These are phyloP conservation scores for Sacculina carcini DNA, from an alignment of 2,888 invertebrate species.

Conservation along the genomic window DNA sequence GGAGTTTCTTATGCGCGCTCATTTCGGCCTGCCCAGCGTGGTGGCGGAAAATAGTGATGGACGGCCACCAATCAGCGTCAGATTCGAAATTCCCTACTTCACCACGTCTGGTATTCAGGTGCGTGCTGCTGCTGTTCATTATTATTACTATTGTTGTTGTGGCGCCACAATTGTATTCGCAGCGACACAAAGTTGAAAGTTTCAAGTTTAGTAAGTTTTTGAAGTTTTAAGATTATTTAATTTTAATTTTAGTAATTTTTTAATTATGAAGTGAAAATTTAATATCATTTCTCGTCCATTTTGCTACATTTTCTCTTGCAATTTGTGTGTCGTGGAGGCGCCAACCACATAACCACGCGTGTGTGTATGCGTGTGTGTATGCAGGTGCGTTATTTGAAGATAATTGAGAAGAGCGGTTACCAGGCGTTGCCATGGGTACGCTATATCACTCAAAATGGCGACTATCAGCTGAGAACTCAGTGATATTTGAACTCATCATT, in stretches of 20 bases:
- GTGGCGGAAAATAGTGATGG: slow-evolving; percentile 81
- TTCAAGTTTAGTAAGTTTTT: no score
- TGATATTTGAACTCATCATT: no score
- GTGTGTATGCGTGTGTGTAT: background rate
- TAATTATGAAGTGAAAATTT: background rate
- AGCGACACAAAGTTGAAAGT: no score
- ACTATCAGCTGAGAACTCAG: slow-evolving; percentile 86
- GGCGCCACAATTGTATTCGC: no score
- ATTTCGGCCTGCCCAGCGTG: slow-evolving; percentile 89
- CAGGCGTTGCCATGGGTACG: slow-evolving; percentile 96
- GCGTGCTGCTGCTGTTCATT: no score
- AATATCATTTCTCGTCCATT: no score
- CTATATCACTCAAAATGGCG: slow-evolving; percentile 98
- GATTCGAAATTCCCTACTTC: slow-evolving; percentile 97
- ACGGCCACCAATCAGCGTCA: slow-evolving; percentile 90
- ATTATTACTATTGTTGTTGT: no score
- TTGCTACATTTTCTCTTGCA: no score
- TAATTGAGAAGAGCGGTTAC: slow-evolving; percentile 96
- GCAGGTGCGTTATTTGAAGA: slow-evolving; percentile 68
- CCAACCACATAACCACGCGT: no score
- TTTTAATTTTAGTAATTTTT: background rate
- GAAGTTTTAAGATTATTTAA: no score
- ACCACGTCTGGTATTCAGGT: slow-evolving; percentile 97
- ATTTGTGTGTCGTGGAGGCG: no score
- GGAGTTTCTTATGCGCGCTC: slow-evolving; percentile 91